A percentile compares a stretch with the other conserved stretches of the same genome.
Evolutionary conservation across 2,113 vertebrate genomes (phyloP).

Genomic region (Dermatemys mawii): DNA sequence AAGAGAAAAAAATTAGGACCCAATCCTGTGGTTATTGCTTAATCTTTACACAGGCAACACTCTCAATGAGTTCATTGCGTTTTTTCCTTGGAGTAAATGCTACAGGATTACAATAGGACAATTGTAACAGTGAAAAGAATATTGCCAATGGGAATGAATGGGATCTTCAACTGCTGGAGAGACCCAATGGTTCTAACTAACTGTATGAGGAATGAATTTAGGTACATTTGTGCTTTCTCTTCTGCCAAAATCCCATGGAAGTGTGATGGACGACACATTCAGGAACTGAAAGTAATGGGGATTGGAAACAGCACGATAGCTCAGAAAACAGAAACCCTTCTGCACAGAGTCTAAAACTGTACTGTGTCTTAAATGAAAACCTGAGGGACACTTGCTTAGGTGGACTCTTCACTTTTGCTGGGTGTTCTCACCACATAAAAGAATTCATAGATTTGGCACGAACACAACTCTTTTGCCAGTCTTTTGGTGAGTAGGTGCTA

Average conservation of each 20-base stretch:
- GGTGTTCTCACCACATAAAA: accelerated
- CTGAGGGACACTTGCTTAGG: neutral
- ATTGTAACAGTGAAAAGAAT: neutral
- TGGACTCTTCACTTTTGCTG: accelerated
- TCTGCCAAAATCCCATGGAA: neutral
- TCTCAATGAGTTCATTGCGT: neutral
- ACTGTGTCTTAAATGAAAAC: accelerated
- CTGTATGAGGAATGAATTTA: neutral
- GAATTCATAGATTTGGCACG: accelerated
- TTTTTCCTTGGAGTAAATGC: neutral
- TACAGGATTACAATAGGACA: neutral
- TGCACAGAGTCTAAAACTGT: neutral
- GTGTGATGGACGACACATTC: accelerated
- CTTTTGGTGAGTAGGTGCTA: accelerated
- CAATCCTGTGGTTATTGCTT: neutral
- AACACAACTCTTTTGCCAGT: accelerated
- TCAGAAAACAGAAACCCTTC: accelerated
- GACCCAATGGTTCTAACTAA: neutral
- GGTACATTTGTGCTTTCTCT: accelerated
- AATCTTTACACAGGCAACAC: neutral
- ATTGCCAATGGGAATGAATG: neutral
- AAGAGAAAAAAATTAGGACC: no score
- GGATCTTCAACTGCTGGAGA: neutral
- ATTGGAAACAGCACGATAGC: accelerated
- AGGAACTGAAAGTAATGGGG: neutral